Percentiles rank a stretch among this genome's conserved stretches.
Evolutionary conservation across 2,888 invertebrate species (phyloP).

Genomic region (Mesorhabditis belari): DNA sequence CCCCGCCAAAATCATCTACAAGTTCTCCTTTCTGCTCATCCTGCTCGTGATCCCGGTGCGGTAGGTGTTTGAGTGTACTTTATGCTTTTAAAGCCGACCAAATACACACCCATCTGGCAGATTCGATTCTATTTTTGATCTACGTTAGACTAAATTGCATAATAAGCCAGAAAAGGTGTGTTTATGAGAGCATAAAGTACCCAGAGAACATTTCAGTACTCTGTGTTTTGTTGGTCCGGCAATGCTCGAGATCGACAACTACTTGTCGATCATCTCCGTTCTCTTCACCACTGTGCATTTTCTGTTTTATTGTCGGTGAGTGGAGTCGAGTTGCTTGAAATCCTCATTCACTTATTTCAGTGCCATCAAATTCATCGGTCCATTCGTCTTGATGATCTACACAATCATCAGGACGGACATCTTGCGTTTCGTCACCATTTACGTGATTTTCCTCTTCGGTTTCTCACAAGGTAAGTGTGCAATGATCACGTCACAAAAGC

Average conservation of each 20-base stretch:
- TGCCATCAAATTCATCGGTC: slow-evolving; percentile 69
- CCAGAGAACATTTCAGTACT: neutral
- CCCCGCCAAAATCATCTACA: neutral
- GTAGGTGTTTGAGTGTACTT: neutral
- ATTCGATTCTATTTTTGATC: no score
- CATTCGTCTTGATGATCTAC: slow-evolving; percentile 98
- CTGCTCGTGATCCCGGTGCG: neutral
- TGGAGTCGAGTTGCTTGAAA: neutral
- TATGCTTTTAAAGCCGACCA: neutral
- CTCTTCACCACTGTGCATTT: slow-evolving; percentile 24
- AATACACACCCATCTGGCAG: no score
- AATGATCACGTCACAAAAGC: no score
- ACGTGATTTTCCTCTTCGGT: slow-evolving; percentile 90
- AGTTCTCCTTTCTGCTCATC: neutral
- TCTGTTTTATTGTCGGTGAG: slow-evolving; percentile 17
- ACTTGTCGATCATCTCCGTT: slow-evolving; percentile 16
- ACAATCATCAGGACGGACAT: slow-evolving; percentile 69
- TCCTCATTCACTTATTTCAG: slow-evolving; percentile 8
- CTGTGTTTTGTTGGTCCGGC: slow-evolving; percentile 54
- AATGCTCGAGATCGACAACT: slow-evolving; percentile 24
- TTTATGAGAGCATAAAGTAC: no score
- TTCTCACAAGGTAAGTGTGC: slow-evolving; percentile 82
- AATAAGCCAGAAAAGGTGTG: no score
- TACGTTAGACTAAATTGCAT: neutral
- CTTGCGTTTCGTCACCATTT: slow-evolving; percentile 83